Percentiles rank a stretch among this genome's conserved stretches.
Conservation (phyloP, 2,113 vertebrate species). For the Martes martes region DNA sequence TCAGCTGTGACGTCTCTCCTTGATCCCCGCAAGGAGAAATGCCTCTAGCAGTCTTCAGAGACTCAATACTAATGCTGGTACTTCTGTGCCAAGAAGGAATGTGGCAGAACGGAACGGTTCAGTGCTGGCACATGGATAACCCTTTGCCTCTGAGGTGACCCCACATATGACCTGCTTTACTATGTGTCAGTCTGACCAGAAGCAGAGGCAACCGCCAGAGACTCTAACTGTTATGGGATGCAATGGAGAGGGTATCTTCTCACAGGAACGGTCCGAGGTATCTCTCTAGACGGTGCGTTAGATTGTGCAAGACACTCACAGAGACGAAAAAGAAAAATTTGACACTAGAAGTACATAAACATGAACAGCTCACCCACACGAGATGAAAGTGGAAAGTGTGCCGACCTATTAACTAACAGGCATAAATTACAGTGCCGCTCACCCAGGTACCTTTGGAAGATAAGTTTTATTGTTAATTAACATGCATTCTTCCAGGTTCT, state of each 20-base stretch:
- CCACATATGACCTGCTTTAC: background rate
- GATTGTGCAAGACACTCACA: fast-evolving
- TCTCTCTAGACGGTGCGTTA: too few relatives aligned
- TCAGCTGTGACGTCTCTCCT: background rate
- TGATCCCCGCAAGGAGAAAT: background rate
- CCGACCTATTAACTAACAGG: background rate
- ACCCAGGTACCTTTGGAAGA: fast-evolving
- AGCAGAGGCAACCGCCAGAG: fast-evolving
- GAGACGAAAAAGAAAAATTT: background rate
- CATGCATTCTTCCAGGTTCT: background rate
- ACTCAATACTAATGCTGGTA: fast-evolving
- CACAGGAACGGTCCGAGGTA: fast-evolving
- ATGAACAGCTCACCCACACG: too few relatives aligned
- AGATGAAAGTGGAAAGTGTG: background rate
- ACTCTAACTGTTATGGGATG: fast-evolving
- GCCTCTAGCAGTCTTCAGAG: background rate
- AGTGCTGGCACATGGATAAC: fast-evolving
- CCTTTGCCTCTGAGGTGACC: background rate
- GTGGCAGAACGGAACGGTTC: fast-evolving
- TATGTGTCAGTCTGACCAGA: background rate
- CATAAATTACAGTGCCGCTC: fast-evolving
- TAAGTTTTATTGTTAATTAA: fast-evolving
- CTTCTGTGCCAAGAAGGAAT: background rate
- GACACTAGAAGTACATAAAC: background rate
- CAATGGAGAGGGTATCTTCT: fast-evolving